phyloP scores from a whole-genome alignment of 2,888 invertebrate species.

The Teleogryllus oceanicus region DNA sequence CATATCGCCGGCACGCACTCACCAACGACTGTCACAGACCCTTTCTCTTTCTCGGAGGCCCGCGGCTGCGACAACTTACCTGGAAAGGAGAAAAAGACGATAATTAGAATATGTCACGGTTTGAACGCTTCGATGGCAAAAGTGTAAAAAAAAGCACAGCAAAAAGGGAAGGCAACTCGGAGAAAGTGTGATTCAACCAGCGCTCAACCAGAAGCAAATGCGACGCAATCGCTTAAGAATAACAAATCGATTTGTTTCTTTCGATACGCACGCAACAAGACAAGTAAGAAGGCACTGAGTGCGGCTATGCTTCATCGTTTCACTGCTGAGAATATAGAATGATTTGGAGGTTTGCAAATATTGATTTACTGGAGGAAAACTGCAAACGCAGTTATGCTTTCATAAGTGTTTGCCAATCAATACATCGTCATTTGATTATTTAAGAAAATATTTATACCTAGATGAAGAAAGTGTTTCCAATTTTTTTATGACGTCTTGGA shows the following conservation, averaged over 20 bases:
- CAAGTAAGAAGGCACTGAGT: neutral
- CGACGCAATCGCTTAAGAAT: neutral
- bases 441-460: too few relatives aligned
- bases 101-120: constrained; percentile 3
- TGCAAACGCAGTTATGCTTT: too few relatives aligned
- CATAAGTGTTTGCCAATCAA: too few relatives aligned
- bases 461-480: too few relatives aligned
- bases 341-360: too few relatives aligned
- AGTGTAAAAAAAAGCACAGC: neutral
- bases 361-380: too few relatives aligned
- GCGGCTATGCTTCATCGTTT: too few relatives aligned
- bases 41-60: neutral
- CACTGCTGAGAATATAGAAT: too few relatives aligned
- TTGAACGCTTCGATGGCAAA: neutral
- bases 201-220: neutral
- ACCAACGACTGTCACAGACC: neutral
- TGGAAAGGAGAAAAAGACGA: neutral
- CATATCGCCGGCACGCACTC: neutral
- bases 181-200: neutral
- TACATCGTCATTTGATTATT: too few relatives aligned
- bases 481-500: too few relatives aligned
- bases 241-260: neutral
- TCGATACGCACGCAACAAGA: neutral
- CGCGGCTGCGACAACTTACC: neutral
- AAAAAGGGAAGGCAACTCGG: neutral